Evolutionary conservation across 1,140 invertebrate genomes (phyloP).

Genomic region (Drosophila punjabiensis): DNA sequence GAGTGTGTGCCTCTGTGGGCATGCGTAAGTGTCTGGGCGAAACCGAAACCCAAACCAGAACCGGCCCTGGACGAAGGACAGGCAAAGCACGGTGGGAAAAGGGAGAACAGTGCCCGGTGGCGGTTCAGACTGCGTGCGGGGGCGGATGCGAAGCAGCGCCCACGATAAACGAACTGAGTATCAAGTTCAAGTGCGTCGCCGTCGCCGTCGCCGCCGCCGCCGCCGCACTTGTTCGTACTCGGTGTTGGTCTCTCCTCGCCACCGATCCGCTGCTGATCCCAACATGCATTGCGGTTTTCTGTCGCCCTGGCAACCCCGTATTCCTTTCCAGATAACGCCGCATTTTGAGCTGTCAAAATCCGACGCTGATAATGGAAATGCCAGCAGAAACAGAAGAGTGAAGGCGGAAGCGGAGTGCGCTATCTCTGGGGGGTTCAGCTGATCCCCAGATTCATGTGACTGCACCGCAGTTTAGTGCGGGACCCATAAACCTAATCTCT

Average conservation of each 20-base stretch:
- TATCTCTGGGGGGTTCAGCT: conserved; percentile 35
- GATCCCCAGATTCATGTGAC: conserved; percentile 48
- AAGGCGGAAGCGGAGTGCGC: conserved; percentile 4
- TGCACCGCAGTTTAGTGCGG: not conserved
- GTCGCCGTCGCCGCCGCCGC: conserved; percentile 32
- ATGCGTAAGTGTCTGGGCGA: conserved; percentile 43
- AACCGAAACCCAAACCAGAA: conserved; percentile 58
- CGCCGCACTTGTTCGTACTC: conserved; percentile 48
- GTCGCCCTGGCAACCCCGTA: conserved; percentile 26
- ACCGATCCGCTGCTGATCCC: conserved; percentile 4
- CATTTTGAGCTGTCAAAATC: conserved; percentile 18
- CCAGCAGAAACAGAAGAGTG: not conserved
- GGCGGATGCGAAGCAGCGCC: conserved; percentile 26
- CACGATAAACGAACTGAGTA: conserved; percentile 17
- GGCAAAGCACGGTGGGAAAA: not conserved
- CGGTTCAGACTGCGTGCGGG: conserved; percentile 9
- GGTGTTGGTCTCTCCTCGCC: not conserved
- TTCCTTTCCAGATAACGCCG: conserved; percentile 33
- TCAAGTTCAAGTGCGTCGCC: conserved; percentile 72
- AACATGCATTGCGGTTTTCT: conserved; percentile 26
- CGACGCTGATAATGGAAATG: not conserved
- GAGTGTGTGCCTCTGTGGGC: conserved; percentile 7
- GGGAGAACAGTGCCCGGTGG: not conserved
- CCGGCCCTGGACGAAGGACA: conserved; percentile 66
- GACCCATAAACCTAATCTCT: conserved; percentile 11